Evolutionary conservation across 1,140 invertebrate species (phyloP).

Genomic region (Bombus confusus): DNA sequence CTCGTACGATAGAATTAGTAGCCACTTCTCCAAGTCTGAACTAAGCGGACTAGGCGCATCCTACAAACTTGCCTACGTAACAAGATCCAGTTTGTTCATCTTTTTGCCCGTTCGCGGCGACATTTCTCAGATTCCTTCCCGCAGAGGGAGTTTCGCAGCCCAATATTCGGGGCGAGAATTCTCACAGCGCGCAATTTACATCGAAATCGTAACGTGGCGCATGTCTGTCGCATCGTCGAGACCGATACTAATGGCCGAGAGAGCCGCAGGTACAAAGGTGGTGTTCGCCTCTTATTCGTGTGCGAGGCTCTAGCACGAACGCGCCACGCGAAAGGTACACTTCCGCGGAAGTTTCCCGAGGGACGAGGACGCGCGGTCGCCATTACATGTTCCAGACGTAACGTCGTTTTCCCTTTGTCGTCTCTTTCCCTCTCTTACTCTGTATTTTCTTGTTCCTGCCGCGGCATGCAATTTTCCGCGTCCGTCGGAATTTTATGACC

Average conservation of each 20-base stretch:
- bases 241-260: slow-evolving; percentile 20
- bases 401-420: slow-evolving; percentile 13
- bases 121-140: background rate
- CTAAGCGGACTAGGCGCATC: too few species aligned
- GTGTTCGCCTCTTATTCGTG: background rate
- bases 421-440: background rate
- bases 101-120: background rate
- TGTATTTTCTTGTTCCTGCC: slow-evolving; percentile 3
- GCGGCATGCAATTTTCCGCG: slow-evolving; percentile 41
- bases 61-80: background rate
- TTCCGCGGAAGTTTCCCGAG: slow-evolving; percentile 10
- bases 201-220: background rate
- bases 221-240: background rate
- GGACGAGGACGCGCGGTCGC: slow-evolving; percentile 10
- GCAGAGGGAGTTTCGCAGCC: background rate
- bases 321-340: slow-evolving; percentile 7
- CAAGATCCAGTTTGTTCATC: background rate
- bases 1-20: too few species aligned
- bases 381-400: slow-evolving; percentile 40
- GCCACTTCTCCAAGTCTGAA: too few species aligned
- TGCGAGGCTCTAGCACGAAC: background rate
- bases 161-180: background rate
- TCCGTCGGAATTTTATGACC: slow-evolving; percentile 35
- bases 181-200: background rate
- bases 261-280: background rate